Percentiles rank a stretch among this genome's conserved stretches.
These are phyloP conservation scores for Drosophila nigricruria DNA, from an alignment of 2,888 invertebrate species.

Conservation along the genomic window DNA sequence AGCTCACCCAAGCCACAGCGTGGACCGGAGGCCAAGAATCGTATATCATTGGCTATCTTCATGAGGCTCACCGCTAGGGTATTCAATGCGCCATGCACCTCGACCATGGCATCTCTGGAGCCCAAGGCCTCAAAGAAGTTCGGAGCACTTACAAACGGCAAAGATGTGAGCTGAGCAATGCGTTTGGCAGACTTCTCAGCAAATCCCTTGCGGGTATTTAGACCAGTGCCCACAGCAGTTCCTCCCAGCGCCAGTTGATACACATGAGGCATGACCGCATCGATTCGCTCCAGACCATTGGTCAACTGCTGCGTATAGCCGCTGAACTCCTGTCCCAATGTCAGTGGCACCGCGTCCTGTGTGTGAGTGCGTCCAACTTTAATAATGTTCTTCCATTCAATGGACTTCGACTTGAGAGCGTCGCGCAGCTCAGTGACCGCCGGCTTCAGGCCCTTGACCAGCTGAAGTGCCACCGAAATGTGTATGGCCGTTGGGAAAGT, in stretches of 20 bases:
- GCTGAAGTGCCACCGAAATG: constrained; percentile 95
- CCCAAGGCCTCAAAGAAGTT: constrained; percentile 99
- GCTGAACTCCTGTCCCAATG: constrained; percentile 98
- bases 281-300: constrained; percentile 93
- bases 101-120: constrained; percentile 96
- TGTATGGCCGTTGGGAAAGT: constrained; percentile 99
- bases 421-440: constrained; percentile 90
- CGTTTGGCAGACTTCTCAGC: constrained; percentile 95
- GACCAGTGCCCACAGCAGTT: constrained; percentile 98
- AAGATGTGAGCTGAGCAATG: constrained; percentile 91
- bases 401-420: constrained; percentile 90
- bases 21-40: constrained; percentile 97
- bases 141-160: constrained; percentile 96
- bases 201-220: constrained; percentile 96
- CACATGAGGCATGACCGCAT: constrained; percentile 92
- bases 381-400: constrained; percentile 95
- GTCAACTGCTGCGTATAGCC: constrained; percentile 94
- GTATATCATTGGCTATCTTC: constrained; percentile 98
- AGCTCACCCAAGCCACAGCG: constrained; percentile 98
- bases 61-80: constrained; percentile 95
- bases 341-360: constrained; percentile 97
- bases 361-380: constrained; percentile 96
- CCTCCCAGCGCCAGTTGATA: constrained; percentile 97
- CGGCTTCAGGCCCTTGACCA: constrained; percentile 92
- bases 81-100: constrained; percentile 97